Percentiles rank a stretch among this genome's conserved stretches.
Evolutionary conservation across 2,113 vertebrate genomes (phyloP).

Genomic region (Etheostoma spectabile): DNA sequence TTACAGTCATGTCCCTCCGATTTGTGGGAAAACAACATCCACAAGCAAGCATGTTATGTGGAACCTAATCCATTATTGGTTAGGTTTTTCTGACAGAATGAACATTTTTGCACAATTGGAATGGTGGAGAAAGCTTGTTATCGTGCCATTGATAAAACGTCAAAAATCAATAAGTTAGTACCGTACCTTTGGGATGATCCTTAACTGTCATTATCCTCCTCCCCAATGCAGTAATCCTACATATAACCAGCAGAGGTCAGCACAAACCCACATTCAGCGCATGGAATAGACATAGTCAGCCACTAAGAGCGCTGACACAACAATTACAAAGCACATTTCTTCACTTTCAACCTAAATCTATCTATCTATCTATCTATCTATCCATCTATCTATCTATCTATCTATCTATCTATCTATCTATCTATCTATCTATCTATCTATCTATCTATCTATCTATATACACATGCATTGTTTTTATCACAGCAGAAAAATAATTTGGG

Average conservation of each 20-base stretch:
- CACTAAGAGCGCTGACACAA: background rate
- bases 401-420: too few species aligned
- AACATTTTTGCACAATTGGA: background rate
- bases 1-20: background rate
- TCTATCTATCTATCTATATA: too few species aligned
- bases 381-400: too few species aligned
- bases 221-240: background rate
- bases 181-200: background rate
- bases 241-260: constrained; percentile 67
- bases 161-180: background rate
- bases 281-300: background rate
- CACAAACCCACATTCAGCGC: constrained; percentile 36
- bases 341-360: background rate
- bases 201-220: background rate
- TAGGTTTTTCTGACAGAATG: background rate
- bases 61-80: background rate
- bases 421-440: too few species aligned
- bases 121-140: background rate
- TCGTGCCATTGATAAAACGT: background rate
- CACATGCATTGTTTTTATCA: background rate
- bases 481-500: background rate
- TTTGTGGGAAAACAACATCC: background rate
- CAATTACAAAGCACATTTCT: constrained; percentile 7
- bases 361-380: background rate
- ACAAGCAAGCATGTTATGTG: background rate